Evolutionary conservation across 2,888 invertebrate genomes (phyloP).

Genomic region (Steinernema carpocapsae): DNA sequence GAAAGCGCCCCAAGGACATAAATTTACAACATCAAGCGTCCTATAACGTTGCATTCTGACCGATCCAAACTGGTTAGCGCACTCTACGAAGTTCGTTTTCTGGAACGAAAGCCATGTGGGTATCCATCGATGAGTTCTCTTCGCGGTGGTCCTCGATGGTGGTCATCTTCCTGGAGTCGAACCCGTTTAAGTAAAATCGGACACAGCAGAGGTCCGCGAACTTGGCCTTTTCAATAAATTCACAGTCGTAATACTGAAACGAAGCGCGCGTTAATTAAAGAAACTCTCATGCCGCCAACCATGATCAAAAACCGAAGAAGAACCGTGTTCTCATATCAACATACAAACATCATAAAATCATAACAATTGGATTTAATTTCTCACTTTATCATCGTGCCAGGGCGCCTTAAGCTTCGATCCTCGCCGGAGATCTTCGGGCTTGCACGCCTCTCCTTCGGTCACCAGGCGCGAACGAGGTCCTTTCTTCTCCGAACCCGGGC

Average conservation of each 20-base stretch:
- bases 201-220: not conserved
- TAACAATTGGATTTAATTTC: not conserved
- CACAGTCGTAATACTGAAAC: conserved; percentile 21
- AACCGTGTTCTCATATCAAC: not conserved
- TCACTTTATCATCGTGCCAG: not conserved
- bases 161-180: no score
- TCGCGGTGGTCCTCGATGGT: no score
- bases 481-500: not conserved
- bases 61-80: no score
- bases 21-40: no score
- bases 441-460: not conserved
- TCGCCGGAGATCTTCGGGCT: not conserved
- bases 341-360: not conserved
- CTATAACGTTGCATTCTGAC: no score
- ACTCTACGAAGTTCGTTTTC: no score
- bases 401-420: not conserved
- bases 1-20: no score
- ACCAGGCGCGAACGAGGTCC: not conserved
- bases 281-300: not conserved
- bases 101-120: no score
- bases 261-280: not conserved
- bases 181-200: no score
- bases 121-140: no score
- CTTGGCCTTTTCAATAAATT: not conserved
- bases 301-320: not conserved